Conservation (phyloP, 2,113 vertebrate genomes). For the Nicator chloris region DNA sequence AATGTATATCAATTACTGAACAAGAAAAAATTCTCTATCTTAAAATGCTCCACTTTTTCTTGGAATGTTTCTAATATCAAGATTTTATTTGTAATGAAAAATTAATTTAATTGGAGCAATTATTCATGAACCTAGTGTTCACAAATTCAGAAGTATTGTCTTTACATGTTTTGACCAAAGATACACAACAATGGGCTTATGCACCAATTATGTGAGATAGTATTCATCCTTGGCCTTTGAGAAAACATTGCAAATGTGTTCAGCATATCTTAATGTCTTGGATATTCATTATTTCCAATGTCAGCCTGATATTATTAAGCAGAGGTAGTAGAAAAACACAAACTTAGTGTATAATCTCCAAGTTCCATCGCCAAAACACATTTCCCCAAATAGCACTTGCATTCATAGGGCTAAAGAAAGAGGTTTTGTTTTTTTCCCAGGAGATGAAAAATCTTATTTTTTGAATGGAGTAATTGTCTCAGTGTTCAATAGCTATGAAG, state of each 20-base stretch:
- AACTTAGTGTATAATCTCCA: background rate
- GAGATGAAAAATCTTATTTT: background rate
- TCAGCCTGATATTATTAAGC: background rate
- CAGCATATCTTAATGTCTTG: background rate
- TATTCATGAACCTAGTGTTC: background rate
- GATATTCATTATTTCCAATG: background rate
- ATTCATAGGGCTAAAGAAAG: background rate
- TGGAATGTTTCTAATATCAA: background rate
- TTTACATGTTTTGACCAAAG: background rate
- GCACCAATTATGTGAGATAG: background rate
- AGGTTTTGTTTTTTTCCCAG: background rate
- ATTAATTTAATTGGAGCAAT: background rate
- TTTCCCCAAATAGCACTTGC: background rate
- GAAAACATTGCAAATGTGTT: background rate
- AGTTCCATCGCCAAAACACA: background rate
- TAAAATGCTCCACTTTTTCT: background rate
- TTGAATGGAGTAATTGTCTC: background rate
- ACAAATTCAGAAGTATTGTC: background rate
- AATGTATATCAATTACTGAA: background rate
- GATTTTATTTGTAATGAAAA: background rate
- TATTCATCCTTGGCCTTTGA: background rate
- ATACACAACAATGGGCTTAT: background rate
- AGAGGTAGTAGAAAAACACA: background rate
- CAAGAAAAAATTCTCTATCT: background rate
- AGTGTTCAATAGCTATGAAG: background rate